Evolutionary conservation across 2,888 invertebrate genomes (phyloP).

Genomic region (Oxystoma pomonae): DNA sequence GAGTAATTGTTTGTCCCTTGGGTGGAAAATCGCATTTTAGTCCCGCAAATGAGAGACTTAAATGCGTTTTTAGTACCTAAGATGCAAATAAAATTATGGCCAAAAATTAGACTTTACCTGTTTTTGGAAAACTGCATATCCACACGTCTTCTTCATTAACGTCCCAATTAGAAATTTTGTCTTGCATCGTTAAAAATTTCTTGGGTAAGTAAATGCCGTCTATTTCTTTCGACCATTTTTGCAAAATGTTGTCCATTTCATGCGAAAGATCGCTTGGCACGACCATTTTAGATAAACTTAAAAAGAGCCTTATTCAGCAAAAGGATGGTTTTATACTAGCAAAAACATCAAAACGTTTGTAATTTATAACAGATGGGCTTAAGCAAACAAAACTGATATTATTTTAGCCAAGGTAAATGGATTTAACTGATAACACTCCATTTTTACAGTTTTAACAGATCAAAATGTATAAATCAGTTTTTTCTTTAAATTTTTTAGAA

Average conservation of each 20-base stretch:
- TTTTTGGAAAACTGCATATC: constrained; percentile 84
- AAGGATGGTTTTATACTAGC: background rate
- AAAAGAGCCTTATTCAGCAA: too few species aligned
- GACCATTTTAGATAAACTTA: too few species aligned
- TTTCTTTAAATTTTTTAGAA: too few species aligned
- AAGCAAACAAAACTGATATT: background rate
- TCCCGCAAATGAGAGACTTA: too few species aligned
- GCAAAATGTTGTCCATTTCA: constrained; percentile 13
- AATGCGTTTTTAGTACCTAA: too few species aligned
- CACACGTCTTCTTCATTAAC: constrained; percentile 57
- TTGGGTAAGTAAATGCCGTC: constrained; percentile 18
- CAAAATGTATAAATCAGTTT: too few species aligned
- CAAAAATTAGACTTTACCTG: constrained; percentile 56
- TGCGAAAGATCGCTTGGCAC: constrained; percentile 6
- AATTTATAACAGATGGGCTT: background rate
- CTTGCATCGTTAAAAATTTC: constrained; percentile 10
- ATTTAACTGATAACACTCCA: background rate
- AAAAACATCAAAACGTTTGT: background rate
- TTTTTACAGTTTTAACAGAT: too few species aligned
- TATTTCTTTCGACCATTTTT: constrained; percentile 14
- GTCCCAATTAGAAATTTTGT: constrained; percentile 47
- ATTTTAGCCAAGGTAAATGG: background rate
- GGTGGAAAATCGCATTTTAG: too few species aligned
- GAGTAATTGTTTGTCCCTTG: too few species aligned
- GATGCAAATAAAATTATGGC: background rate